A percentile compares a stretch with the other conserved stretches of the same genome.
phyloP scores from a whole-genome alignment of 1,140 invertebrate species.

The Zaprionus davidi region DNA sequence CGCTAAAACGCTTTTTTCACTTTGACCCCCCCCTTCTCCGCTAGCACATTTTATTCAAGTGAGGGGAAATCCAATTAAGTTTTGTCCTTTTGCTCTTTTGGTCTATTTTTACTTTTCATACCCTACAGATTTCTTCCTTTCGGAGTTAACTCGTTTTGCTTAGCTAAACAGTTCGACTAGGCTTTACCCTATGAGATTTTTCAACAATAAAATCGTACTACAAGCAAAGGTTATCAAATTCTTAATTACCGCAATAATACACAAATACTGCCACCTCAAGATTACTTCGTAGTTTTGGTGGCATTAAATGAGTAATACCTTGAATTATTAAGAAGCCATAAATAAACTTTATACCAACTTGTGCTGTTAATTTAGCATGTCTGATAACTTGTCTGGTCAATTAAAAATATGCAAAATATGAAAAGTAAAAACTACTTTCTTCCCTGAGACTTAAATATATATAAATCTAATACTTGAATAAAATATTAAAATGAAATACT shows the following conservation, averaged over 20 bases:
- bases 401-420: no score
- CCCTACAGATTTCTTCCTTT: neutral
- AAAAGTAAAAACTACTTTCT: no score
- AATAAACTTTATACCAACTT: no score
- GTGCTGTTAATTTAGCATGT: no score
- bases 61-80: slow-evolving; percentile 34
- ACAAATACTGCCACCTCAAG: neutral
- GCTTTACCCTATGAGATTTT: neutral
- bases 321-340: neutral
- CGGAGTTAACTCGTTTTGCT: neutral
- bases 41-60: neutral
- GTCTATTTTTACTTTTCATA: slow-evolving; percentile 3
- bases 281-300: neutral
- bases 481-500: no score
- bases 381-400: no score
- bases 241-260: neutral
- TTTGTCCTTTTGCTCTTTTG: slow-evolving; percentile 15
- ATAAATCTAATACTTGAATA: no score
- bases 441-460: no score
- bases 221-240: neutral
- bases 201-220: no score
- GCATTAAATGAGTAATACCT: neutral
- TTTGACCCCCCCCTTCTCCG: neutral
- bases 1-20: slow-evolving; percentile 23
- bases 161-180: neutral